Evolutionary conservation across 2,888 invertebrate genomes (phyloP).

Genomic region (Biston stratarius): DNA sequence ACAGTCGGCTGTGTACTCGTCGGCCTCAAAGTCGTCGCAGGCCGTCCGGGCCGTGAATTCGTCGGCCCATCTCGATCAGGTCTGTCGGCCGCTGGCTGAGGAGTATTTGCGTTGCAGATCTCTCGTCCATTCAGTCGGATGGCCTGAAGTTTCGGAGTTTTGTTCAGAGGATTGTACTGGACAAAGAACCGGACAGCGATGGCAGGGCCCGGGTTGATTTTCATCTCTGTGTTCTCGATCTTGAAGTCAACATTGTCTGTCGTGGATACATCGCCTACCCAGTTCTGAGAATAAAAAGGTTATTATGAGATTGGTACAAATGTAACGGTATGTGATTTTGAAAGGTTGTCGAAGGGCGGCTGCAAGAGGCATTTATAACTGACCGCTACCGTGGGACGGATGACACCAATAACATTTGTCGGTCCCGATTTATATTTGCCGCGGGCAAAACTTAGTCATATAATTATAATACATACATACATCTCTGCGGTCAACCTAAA

Average conservation of each 20-base stretch:
- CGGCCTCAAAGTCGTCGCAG: conserved; percentile 39
- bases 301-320: too few species aligned
- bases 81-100: conserved; percentile 58
- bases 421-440: too few species aligned
- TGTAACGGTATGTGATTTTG: too few species aligned
- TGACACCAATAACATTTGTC: too few species aligned
- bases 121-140: conserved; percentile 86
- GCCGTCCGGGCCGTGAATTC: conserved; percentile 32
- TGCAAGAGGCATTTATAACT: too few species aligned
- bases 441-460: too few species aligned
- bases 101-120: conserved; percentile 82
- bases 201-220: conserved; percentile 85
- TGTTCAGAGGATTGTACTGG: conserved; percentile 81
- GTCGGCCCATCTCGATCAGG: conserved; percentile 43
- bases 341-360: too few species aligned
- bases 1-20: conserved; percentile 38
- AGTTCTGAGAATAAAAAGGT: conserved; percentile 77
- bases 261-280: conserved; percentile 87
- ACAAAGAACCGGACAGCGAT: conserved; percentile 87
- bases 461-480: too few species aligned
- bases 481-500: too few species aligned
- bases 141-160: conserved; percentile 78
- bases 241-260: conserved; percentile 87
- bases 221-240: conserved; percentile 86
- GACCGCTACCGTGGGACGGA: too few species aligned